Evolutionary conservation across 2,113 vertebrate species (phyloP), one percentile per base, ranked within the genome.

Genomic region (Phrynosoma blainvillii): DNA sequence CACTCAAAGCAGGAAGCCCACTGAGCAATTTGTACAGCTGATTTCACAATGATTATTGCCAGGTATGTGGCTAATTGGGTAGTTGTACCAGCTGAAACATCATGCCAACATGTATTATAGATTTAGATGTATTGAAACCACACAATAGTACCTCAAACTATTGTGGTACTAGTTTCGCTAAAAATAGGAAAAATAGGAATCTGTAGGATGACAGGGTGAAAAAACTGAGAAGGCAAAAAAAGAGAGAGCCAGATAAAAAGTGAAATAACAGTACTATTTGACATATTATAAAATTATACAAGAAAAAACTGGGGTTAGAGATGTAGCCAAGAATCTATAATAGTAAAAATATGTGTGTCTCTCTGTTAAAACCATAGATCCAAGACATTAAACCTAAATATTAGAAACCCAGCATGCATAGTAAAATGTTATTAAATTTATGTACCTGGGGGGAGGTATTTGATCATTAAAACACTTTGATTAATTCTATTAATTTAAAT

Each of bases 251-350:
- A 42, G 74, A 40, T 8, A 86, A 7, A 1, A 86, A 86, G 65
- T 66, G 11, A 66, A 36, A 32, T 23, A 27, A 52, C 23, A 54
- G 2, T 54, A 54, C n/a, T 14, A 66, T n/a, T 79, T 85, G 54
- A 27, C 70, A 13, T n/a, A 47, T 36, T 36, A 66, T 1, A 62
- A 0, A 0, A 2, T 40, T 32, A 0, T 32, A n/a, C 74, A 7
- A 89, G 90, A 70, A 25, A 77, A 30, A 86, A 36, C 1, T 14
- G 20, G 23, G 18, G n/a, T 65, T 81, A 25, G n/a, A 65, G 21
- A 36, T 62, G 62, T 40, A 66, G 36, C 40, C 75, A 47, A 16
- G 13, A 59, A 59, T 79, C 13, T 62, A 62, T 62, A 62, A 62
- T 62, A 62, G 13, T 62, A 12, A 62, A 62, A 59, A 12, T 5